Evolutionary conservation across 2,888 invertebrate genomes (phyloP).

Genomic region (Syritta pipiens): DNA sequence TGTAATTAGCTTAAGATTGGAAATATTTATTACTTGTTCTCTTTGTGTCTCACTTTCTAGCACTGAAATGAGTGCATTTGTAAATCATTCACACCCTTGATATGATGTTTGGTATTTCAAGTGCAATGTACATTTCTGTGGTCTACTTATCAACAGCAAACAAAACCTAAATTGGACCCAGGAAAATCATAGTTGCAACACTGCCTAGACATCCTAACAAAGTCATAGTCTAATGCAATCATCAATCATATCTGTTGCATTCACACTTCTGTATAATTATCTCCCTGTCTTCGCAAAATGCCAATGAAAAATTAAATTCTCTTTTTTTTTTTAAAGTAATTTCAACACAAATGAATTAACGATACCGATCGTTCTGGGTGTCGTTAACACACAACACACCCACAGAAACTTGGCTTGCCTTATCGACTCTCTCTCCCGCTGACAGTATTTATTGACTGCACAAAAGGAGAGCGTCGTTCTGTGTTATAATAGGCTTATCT

Average conservation of each 20-base stretch:
- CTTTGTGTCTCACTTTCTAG: neutral
- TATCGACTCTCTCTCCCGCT: constrained; percentile 15
- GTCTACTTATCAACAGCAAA: too few relatives aligned
- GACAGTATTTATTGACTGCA: constrained; percentile 5
- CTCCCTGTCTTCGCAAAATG: neutral
- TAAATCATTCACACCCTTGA: too few relatives aligned
- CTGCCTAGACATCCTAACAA: too few relatives aligned
- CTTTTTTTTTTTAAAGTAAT: neutral
- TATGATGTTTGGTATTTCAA: too few relatives aligned
- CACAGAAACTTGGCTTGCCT: constrained; percentile 8
- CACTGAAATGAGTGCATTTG: too few relatives aligned
- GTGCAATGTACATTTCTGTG: too few relatives aligned
- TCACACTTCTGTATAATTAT: neutral
- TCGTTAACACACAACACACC: constrained; percentile 16
- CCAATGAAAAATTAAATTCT: neutral
- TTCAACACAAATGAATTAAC: neutral
- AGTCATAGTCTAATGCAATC: too few relatives aligned
- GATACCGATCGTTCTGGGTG: neutral
- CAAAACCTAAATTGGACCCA: too few relatives aligned
- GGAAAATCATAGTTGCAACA: too few relatives aligned
- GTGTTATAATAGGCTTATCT: constrained; percentile 22
- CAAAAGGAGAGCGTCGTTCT: neutral
- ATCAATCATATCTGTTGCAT: constrained; percentile 18
- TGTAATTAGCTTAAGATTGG: neutral
- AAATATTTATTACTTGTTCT: neutral